Conservation (phyloP, 2,888 invertebrate species). For the Drosophila parthenogenetica region DNA sequence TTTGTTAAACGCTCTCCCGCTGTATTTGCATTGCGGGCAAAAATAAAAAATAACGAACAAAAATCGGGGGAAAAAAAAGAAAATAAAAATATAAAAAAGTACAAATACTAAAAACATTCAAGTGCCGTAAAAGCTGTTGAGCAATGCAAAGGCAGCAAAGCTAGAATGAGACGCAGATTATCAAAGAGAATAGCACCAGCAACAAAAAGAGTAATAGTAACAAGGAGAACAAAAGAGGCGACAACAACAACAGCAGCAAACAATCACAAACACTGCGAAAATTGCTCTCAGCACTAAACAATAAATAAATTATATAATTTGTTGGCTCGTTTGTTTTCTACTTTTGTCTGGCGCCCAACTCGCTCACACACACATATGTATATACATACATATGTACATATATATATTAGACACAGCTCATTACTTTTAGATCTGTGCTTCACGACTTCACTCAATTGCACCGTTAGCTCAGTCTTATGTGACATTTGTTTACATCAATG, state of each 20-base stretch:
- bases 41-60: slow-evolving; percentile 8
- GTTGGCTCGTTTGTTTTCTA: slow-evolving; percentile 35
- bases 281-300: slow-evolving; percentile 41
- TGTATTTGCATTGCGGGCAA: slow-evolving; percentile 51
- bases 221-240: too few relatives aligned
- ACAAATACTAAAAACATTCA: slow-evolving; percentile 19
- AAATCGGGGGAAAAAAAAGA: slow-evolving; percentile 6
- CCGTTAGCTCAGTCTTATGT: slow-evolving; percentile 12
- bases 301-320: slow-evolving; percentile 64
- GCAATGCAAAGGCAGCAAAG: slow-evolving; percentile 30
- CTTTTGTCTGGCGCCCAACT: slow-evolving; percentile 24
- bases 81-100: too few relatives aligned
- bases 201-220: slow-evolving; percentile 10
- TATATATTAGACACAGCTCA: not conserved
- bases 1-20: slow-evolving; percentile 8
- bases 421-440: not conserved
- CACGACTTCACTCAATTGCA: slow-evolving; percentile 1
- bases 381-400: not conserved
- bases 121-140: slow-evolving; percentile 32
- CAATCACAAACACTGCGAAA: slow-evolving; percentile 14
- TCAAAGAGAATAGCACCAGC: slow-evolving; percentile 23
- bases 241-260: not conserved
- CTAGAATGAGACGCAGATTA: slow-evolving; percentile 53
- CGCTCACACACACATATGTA: not conserved
- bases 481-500: slow-evolving; percentile 37